Percentiles rank a stretch among this genome's conserved stretches.
Conservation (phyloP, 2,888 invertebrate species). For the Sarcophaga rosellei region DNA sequence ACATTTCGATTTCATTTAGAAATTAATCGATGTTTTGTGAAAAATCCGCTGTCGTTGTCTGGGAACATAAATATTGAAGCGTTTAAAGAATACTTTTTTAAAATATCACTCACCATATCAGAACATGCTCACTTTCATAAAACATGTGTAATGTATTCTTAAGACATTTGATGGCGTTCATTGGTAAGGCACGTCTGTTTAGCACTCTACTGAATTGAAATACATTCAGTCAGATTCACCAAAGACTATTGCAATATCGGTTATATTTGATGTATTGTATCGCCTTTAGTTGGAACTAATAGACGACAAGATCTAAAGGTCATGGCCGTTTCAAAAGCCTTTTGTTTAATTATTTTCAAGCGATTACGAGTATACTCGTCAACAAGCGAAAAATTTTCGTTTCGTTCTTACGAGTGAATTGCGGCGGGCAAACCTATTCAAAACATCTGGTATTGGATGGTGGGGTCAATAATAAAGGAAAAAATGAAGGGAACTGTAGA, state of each 20-base stretch:
- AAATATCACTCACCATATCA: constrained; percentile 40
- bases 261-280: no score
- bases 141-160: not conserved
- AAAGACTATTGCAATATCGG: not conserved
- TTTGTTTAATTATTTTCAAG: no score
- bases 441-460: no score
- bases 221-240: not conserved
- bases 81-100: constrained; percentile 56
- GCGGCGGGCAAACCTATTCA: no score
- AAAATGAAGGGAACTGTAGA: no score
- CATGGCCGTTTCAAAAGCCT: no score
- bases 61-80: constrained; percentile 55
- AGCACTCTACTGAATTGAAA: not conserved
- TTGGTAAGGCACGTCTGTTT: not conserved
- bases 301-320: no score
- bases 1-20: not conserved
- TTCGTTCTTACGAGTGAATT: no score
- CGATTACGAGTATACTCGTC: no score
- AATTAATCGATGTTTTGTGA: not conserved
- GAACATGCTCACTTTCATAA: constrained; percentile 24
- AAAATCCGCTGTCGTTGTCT: not conserved
- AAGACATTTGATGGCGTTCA: not conserved
- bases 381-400: no score
- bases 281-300: no score
- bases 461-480: no score